A percentile compares a stretch with the other conserved stretches of the same genome.
phyloP scores from a whole-genome alignment of 2,888 invertebrate species.

The Lepidocyrtinus sp. region DNA sequence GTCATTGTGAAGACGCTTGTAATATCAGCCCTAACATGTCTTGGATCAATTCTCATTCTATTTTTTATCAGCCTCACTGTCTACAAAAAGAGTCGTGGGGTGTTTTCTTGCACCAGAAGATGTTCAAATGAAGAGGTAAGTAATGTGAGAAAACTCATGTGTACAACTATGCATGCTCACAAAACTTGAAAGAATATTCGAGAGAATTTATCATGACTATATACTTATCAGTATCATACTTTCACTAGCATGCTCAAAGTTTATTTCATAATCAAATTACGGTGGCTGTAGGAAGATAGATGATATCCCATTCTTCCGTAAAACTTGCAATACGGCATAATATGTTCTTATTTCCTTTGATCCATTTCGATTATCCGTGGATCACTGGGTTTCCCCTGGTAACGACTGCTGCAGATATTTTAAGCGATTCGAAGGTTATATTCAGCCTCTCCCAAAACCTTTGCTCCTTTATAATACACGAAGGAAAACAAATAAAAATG shows the following conservation, averaged over 20 bases:
- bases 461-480: too few relatives aligned
- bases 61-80: constrained; percentile 63
- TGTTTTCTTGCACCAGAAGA: constrained; percentile 41
- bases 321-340: too few relatives aligned
- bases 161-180: constrained; percentile 9
- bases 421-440: too few relatives aligned
- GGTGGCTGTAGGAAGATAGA: too few relatives aligned
- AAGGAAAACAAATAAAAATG: too few relatives aligned
- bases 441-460: too few relatives aligned
- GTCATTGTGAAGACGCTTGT: constrained; percentile 69
- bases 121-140: constrained; percentile 54
- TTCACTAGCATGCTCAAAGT: too few relatives aligned
- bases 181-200: neutral
- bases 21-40: constrained; percentile 68
- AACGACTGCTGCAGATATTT: too few relatives aligned
- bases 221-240: too few relatives aligned
- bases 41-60: constrained; percentile 65
- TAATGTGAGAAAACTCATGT: neutral
- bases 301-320: constrained; percentile 29
- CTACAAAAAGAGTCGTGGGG: constrained; percentile 44
- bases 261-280: too few relatives aligned
- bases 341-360: constrained; percentile 51
- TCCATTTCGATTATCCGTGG: constrained; percentile 58
- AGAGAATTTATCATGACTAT: constrained; percentile 8
- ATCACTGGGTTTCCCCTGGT: constrained; percentile 45